phyloP scores from a whole-genome alignment of 2,797 vertebrate species.

The Tapera naevia region DNA sequence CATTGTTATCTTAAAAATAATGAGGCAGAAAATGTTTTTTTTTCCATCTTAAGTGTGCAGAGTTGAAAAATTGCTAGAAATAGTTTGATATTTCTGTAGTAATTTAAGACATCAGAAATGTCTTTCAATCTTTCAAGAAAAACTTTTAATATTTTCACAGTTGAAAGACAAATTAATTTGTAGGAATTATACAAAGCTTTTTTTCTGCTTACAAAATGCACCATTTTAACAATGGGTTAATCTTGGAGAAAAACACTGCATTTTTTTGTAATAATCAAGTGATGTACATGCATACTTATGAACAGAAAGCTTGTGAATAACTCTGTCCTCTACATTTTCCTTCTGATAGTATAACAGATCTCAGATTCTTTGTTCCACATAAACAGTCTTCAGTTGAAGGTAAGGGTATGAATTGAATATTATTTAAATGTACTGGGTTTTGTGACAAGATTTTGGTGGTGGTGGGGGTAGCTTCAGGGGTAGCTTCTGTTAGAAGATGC shows the following conservation, averaged over 20 bases:
- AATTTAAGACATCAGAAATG: not conserved
- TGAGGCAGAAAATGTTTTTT: not conserved
- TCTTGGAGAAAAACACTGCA: not conserved
- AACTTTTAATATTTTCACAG: not conserved
- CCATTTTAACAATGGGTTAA: not conserved
- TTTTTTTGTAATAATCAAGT: not conserved
- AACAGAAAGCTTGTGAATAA: too few species aligned
- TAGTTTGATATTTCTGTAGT: not conserved
- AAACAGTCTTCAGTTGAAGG: not conserved
- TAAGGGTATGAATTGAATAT: not conserved
- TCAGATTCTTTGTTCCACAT: not conserved
- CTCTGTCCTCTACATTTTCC: not conserved
- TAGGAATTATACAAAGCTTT: not conserved
- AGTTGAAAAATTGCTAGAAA: not conserved
- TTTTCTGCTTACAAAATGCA: not conserved
- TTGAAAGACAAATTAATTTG: not conserved
- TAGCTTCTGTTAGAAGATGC: too few species aligned
- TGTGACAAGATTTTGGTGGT: too few species aligned
- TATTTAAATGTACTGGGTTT: not conserved
- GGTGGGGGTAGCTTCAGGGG: too few species aligned
- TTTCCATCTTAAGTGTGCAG: not conserved
- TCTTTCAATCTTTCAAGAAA: not conserved
- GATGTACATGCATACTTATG: not conserved
- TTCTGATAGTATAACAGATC: not conserved
- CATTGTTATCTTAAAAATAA: not conserved